Evolutionary conservation across 2,888 invertebrate genomes (phyloP), one percentile per base, ranked within the genome.

Genomic region (Heterodera filipjevi): DNA sequence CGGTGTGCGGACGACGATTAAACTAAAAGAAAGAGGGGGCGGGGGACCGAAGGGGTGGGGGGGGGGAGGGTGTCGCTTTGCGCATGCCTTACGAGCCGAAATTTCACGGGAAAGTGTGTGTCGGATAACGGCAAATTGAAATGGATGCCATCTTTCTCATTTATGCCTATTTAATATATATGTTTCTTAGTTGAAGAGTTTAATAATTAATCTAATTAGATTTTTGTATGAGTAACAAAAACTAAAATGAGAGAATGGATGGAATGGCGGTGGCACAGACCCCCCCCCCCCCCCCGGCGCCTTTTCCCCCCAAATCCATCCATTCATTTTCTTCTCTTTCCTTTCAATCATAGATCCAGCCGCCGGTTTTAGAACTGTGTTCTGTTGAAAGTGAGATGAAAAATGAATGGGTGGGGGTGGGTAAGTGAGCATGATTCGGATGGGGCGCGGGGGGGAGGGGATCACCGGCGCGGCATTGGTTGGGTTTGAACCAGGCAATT

Each of bases 401-500:
- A 59, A 59, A 59, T 59, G 59, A 49, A 39, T 39, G 53, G 14
- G 19, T 53, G 53, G 49, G 49, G 49, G 49, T 12, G 3, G 59
- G 27, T 59, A 5, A 8, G 27, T 22, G 59, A 59, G 59, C 59
- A n/a, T 59, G 59, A 59, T 59, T 59, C n/a, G 59, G 49, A 19
- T 3, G 49, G 49, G 49, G 19, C 19, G 10, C 16, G 19, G 49
- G 49, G 49, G 16, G 19, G 49, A 3, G 49, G 59, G 59, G 27
- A 59, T 59, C 27, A 27, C n/a, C 8, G 59, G 59, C 5, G 59
- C n/a, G 59, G 59, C 8, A 59, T n/a, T n/a, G 59, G 59, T 27
- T n/a, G 59, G 59, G 59, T 59, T 59, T 59, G 59, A 59, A 59
- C 59, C 59, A 22, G 59, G 59, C 59, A 59, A 59, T 59, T 59